phyloP scores from a whole-genome alignment of 2,797 vertebrate genomes.

The Phyllotis vaccarum region DNA sequence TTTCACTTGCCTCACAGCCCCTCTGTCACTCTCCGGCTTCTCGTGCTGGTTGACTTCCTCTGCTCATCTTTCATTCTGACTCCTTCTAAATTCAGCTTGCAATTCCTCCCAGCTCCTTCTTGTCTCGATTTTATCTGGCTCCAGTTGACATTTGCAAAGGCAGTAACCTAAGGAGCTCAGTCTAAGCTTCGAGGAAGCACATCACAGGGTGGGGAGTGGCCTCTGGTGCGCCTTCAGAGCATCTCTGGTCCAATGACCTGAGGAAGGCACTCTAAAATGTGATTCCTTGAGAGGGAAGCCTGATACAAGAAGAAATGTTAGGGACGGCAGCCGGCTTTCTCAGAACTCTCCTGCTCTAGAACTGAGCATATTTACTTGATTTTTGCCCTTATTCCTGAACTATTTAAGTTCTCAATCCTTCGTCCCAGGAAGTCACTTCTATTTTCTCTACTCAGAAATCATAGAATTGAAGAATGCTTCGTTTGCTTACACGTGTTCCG shows the following conservation, averaged over 20 bases:
- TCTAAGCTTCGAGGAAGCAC: neutral
- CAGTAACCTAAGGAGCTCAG: neutral
- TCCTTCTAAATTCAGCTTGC: neutral
- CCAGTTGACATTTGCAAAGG: neutral
- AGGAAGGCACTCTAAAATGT: neutral
- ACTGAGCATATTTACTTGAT: neutral
- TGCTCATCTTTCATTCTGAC: neutral
- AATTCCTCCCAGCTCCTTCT: neutral
- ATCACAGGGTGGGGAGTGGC: neutral
- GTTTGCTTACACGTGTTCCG: neutral
- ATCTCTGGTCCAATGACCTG: neutral
- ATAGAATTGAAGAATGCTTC: neutral
- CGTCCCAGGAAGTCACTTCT: neutral
- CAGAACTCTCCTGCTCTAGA: neutral
- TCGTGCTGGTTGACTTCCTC: neutral
- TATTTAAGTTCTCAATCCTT: neutral
- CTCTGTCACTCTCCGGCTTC: neutral
- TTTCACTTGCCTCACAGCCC: fast-evolving
- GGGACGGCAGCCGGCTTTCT: neutral
- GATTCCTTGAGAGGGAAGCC: neutral
- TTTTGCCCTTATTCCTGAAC: neutral
- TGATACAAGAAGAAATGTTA: neutral
- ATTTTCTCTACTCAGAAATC: neutral
- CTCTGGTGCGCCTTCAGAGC: too few species aligned
- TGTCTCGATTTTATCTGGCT: neutral